Evolutionary conservation across 2,113 vertebrate genomes (phyloP), one percentile per base, ranked within the genome.

Genomic region (Myiopsitta monachus): DNA sequence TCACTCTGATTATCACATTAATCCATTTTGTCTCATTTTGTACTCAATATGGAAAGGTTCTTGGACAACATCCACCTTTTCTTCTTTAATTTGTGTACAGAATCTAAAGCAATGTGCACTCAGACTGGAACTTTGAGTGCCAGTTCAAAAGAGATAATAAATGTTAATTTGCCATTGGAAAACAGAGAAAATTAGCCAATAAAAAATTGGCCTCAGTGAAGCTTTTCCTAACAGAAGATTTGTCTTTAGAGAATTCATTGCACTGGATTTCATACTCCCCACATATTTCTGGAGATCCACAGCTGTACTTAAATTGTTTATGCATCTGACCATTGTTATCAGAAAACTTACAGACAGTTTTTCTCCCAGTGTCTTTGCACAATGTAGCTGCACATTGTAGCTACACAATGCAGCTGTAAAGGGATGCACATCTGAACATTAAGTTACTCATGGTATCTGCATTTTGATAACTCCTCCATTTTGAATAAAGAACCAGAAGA

Each of bases 391-490:
- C 0, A 4, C 43, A 82, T n/a, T 70, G 89, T 26, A 91, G 44
- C 66, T 28, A 4, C 0, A 4, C 43, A 82, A 66, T 64, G 92
- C 77, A 97, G 96, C 90, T 98, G 94, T 69, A 90, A 74, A 89
- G 95, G 72, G 96, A 95, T 90, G 79, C 57, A 88, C 75, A 83
- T 93, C 92, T 82, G 47, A 94, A 94, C 94, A 95, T 82, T 90
- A 92, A 96, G 88, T 90, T 94, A 97, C 91, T 93, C 95, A 97
- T 11, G 92, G 57, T 85, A 98, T 98, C 98, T 98, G 96, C 97
- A 98, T 98, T 98, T 98, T 98, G 96, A 97, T 97, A 98, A 95
- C 76, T 96, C 72, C 83, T 97, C 83, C 0, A 31, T 95, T 96
- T 95, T 89, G 72, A 97, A 97, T 95, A 95, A 91, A 93, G 83